Evolutionary conservation across 1,140 invertebrate species (phyloP).

Genomic region (Aporrectodea caliginosa): DNA sequence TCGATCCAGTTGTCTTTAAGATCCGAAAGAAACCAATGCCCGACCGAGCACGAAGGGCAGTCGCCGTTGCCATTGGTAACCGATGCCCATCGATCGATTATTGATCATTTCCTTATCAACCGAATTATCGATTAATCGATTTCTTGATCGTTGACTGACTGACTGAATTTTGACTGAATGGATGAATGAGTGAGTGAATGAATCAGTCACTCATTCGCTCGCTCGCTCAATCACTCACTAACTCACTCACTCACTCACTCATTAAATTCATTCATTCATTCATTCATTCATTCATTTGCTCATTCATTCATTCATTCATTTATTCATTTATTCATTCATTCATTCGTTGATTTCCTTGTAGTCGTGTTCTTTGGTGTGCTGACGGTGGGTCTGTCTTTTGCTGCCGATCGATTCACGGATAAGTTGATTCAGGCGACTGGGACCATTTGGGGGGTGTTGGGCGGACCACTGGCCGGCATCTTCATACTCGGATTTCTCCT

Average conservation of each 20-base stretch:
- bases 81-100: too few species aligned
- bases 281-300: too few species aligned
- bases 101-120: too few species aligned
- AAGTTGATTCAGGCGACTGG: constrained; percentile 62
- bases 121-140: too few species aligned
- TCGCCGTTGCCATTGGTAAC: neutral
- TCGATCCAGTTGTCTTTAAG: neutral
- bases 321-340: too few species aligned
- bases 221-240: too few species aligned
- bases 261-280: too few species aligned
- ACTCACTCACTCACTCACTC: too few species aligned
- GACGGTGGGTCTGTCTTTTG: constrained; percentile 21
- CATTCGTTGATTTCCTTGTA: too few species aligned
- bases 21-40: neutral
- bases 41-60: neutral
- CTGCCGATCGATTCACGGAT: neutral
- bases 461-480: constrained; percentile 38
- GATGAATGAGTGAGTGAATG: neutral
- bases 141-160: too few species aligned
- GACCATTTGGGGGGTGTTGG: constrained; percentile 43
- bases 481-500: constrained; percentile 47
- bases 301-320: too few species aligned
- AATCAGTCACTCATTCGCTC: neutral
- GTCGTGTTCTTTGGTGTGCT: constrained; percentile 16
- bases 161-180: neutral